A percentile compares a stretch with the other conserved stretches of the same genome.
These are phyloP conservation scores for Chloebia gouldiae DNA, from an alignment of 2,113 vertebrate species.

Conservation along the genomic window DNA sequence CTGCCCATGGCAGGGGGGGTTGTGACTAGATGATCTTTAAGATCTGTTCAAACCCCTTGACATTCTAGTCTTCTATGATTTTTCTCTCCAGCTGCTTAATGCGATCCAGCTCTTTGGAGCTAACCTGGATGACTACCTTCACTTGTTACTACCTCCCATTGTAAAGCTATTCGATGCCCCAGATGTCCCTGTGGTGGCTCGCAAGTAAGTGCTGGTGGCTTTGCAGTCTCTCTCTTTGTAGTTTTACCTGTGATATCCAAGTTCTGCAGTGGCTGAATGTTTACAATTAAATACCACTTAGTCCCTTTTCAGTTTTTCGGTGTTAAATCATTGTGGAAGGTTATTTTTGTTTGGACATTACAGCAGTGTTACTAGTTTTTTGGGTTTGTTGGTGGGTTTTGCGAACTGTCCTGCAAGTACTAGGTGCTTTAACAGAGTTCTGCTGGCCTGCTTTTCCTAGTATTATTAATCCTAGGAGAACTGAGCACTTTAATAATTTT, in stretches of 20 bases:
- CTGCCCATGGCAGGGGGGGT: not conserved
- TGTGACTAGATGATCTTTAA: not conserved
- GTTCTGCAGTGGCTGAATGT: not conserved
- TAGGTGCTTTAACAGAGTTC: not conserved
- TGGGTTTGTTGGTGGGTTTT: not conserved
- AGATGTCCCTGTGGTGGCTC: conserved; percentile 87
- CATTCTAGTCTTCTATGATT: not conserved
- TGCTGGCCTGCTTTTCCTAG: not conserved
- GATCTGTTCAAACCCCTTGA: not conserved
- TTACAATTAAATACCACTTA: not conserved
- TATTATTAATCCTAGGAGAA: not conserved
- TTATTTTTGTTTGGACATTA: not conserved
- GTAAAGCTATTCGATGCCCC: conserved; percentile 96
- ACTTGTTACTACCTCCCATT: conserved; percentile 92
- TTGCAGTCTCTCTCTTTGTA: not conserved
- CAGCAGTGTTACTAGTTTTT: not conserved
- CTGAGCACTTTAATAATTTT: not conserved
- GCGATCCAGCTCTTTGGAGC: conserved; percentile 98
- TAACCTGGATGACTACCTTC: conserved; percentile 97
- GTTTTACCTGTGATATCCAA: not conserved
- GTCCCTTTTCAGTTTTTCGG: not conserved
- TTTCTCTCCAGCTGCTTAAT: conserved; percentile 82
- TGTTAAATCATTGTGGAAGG: not conserved
- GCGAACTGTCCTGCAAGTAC: not conserved
- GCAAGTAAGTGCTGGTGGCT: conserved; percentile 82